Evolutionary conservation across 2,113 vertebrate species (phyloP), one percentile per base, ranked within the genome.

Genomic region (Butorides virescens): DNA sequence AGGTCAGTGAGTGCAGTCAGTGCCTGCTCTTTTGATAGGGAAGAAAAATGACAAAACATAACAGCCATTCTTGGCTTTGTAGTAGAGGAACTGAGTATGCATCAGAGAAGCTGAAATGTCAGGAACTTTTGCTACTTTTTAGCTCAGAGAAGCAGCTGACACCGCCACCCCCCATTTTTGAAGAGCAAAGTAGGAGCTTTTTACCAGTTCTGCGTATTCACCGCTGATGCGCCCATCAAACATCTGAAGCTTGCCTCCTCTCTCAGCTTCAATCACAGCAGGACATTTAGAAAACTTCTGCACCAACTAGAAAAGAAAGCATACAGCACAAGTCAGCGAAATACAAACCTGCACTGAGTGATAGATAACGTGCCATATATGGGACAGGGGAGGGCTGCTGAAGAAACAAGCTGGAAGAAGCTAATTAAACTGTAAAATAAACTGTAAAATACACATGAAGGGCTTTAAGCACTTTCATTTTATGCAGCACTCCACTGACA

Each of bases 201-300:
- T 97, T 97, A 98, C 97, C 98, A 98, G 2, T 95, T 98, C 98
- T 66, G 89, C 29, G 2, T 98, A 98, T 92, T 98, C 97, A 34
- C 97, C 96, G 0, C 94, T 96, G 96, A 98, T 89, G 11, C 86
- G 96, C 27, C 98, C 98, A 63, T 96, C 89, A 83, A 98, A 98
- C 98, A 98, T 98, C 36, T 95, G 97, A 26, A 98, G 96, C 74
- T 90, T 98, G 46, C 97, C 97, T 95, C 97, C 97, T 30, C 93
- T 98, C 97, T 97, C 97, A 25, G 96, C 96, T 95, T 98, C 97
- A 47, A 98, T 88, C 84, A 97, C 86, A 36, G 97, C 98, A 58
- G 95, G 55, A 87, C 95, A 71, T 68, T 97, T 98, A 27, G 97
- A 98, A 93, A 98, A 98, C 58, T 96, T 96, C 77, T 98, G 95